These are phyloP conservation scores for Heteromormyrus szaboi DNA, from an alignment of 2,797 vertebrate genomes.

Conservation along the genomic window DNA sequence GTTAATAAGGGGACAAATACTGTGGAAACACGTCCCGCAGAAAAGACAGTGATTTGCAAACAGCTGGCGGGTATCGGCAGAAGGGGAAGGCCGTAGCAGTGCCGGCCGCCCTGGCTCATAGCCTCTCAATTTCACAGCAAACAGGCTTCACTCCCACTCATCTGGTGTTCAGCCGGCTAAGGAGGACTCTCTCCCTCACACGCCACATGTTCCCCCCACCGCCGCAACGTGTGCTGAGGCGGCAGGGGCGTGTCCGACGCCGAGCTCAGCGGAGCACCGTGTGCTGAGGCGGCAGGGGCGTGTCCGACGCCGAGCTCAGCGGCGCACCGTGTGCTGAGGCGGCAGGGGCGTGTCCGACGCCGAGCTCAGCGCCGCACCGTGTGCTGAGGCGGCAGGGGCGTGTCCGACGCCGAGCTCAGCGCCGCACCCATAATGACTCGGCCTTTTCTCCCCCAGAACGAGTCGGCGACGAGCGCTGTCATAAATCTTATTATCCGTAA, in stretches of 20 bases:
- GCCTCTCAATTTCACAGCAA: constrained; percentile 17
- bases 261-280: too few relatives aligned
- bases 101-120: constrained; percentile 21
- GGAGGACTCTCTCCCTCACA: constrained; percentile 27
- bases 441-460: constrained; percentile 7
- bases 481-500: constrained; percentile 19
- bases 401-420: background rate
- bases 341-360: background rate
- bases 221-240: constrained; percentile 23
- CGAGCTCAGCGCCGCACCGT: constrained; percentile 23
- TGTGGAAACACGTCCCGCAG: constrained; percentile 24
- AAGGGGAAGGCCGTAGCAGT: constrained; percentile 18
- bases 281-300: too few relatives aligned
- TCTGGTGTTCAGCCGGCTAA: constrained; percentile 34
- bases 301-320: too few relatives aligned
- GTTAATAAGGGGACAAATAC: too few relatives aligned
- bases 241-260: background rate
- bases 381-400: background rate
- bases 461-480: background rate
- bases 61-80: background rate
- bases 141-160: constrained; percentile 31
- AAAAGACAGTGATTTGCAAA: constrained; percentile 7
- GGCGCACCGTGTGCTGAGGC: background rate
- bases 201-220: constrained; percentile 24
- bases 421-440: constrained; percentile 12